These are phyloP conservation scores for Philotrypesis tridentata DNA, from an alignment of 1,140 invertebrate species.

Conservation along the genomic window DNA sequence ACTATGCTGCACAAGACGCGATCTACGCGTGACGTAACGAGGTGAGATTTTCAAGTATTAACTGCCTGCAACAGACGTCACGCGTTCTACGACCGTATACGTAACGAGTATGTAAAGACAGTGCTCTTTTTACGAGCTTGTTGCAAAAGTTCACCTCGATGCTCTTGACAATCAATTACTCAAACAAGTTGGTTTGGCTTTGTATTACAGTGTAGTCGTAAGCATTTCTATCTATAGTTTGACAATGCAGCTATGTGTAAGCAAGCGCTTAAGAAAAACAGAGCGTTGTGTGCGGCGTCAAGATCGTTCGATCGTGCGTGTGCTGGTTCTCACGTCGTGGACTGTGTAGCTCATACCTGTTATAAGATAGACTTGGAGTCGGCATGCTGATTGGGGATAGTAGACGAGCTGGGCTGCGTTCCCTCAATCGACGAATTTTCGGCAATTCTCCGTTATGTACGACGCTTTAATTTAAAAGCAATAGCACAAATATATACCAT, in stretches of 20 bases:
- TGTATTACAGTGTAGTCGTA: too few species aligned
- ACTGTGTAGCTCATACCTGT: constrained; percentile 78
- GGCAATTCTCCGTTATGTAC: constrained; percentile 68
- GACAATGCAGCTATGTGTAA: neutral
- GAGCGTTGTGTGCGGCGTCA: neutral
- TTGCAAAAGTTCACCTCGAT: neutral
- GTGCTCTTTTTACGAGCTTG: neutral
- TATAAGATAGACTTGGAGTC: constrained; percentile 79
- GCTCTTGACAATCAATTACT: neutral
- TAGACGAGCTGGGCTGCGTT: constrained; percentile 76
- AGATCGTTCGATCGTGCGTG: neutral
- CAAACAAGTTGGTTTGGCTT: too few species aligned
- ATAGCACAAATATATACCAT: constrained; percentile 39
- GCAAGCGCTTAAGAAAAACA: neutral
- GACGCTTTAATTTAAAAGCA: constrained; percentile 60
- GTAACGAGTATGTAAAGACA: neutral
- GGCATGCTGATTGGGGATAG: constrained; percentile 85
- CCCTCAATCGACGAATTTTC: constrained; percentile 74
- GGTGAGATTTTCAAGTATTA: neutral
- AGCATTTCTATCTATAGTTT: neutral
- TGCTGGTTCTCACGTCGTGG: neutral
- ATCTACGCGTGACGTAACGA: constrained; percentile 3
- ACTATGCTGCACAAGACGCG: neutral
- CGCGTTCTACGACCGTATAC: too few species aligned
- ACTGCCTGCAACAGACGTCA: neutral